Percentiles rank a stretch among this genome's conserved stretches.
phyloP scores from a whole-genome alignment of 1,140 invertebrate species.

The Drosophila arawakana region DNA sequence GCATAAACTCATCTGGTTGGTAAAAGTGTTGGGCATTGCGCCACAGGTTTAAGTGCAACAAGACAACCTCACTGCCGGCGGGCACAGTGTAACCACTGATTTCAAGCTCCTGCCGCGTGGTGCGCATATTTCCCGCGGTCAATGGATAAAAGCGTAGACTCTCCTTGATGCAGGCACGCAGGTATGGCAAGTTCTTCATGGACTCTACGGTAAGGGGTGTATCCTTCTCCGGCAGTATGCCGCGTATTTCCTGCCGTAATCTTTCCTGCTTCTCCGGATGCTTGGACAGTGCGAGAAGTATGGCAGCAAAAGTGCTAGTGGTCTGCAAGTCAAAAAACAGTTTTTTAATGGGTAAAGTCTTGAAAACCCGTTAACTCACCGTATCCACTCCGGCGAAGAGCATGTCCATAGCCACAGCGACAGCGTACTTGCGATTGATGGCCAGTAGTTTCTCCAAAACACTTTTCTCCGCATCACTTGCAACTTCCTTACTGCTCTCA shows the following conservation, averaged over 20 bases:
- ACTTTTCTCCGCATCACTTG: slow-evolving; percentile 71
- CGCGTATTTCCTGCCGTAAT: slow-evolving; percentile 88
- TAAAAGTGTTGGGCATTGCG: slow-evolving; percentile 85
- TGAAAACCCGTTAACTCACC: slow-evolving; percentile 81
- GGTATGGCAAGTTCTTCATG: slow-evolving; percentile 86
- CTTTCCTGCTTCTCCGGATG: slow-evolving; percentile 89
- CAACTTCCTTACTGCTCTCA: slow-evolving; percentile 41
- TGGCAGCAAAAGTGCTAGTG: slow-evolving; percentile 37
- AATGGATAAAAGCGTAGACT: slow-evolving; percentile 86
- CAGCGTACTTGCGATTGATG: slow-evolving; percentile 86
- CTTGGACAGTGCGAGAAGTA: slow-evolving; percentile 85
- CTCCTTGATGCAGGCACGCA: slow-evolving; percentile 88
- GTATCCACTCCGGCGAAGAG: slow-evolving; percentile 91
- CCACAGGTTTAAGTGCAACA: slow-evolving; percentile 84
- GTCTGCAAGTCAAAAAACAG: slow-evolving; percentile 37
- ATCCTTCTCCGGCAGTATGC: slow-evolving; percentile 84
- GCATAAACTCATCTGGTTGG: slow-evolving; percentile 85
- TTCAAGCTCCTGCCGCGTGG: slow-evolving; percentile 85
- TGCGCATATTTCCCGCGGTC: slow-evolving; percentile 84
- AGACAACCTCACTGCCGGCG: slow-evolving; percentile 85
- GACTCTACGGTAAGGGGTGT: slow-evolving; percentile 85
- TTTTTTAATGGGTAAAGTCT: background rate
- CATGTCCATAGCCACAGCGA: slow-evolving; percentile 89
- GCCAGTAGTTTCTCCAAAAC: slow-evolving; percentile 87
- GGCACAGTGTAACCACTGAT: slow-evolving; percentile 86